Evolutionary conservation across 2,888 invertebrate species (phyloP), one percentile per base, ranked within the genome.

Genomic region (Troides aeacus): DNA sequence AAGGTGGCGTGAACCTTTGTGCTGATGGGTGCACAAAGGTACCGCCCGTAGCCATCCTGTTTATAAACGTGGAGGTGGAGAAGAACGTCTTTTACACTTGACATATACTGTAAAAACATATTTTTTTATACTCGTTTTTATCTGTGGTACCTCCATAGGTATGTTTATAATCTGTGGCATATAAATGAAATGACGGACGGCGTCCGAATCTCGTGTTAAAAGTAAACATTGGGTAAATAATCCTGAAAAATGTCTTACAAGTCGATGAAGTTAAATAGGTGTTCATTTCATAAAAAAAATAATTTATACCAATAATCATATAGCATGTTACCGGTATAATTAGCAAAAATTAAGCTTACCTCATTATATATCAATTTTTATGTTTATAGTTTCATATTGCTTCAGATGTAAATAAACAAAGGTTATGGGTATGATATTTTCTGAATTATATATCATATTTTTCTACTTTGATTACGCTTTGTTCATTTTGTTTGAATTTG

Each of bases 1-100:
- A 78, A 85, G 77, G 88, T 87, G 88, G 87, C 85, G 66, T 73
- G 57, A 72, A 58, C 76, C 75, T 81, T 86, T 86, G 85, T 88
- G 78, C 79, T 68, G 77, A 72, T 73, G 70, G 68, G 75, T 76
- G 75, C 72, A 83, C 85, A 90, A 88, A 89, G 88, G 74, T 64
- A 78, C 88, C 90, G 88, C 84, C 79, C 71, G 80, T 74, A 73
- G 76, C 68, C 69, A 69, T 68, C 66, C 71, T 70, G 64, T 71
- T 53, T 23, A 61, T 64, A 62, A 59, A 62, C 24, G 30, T 7
- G 39, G 24, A 62, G 6, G 21, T 21, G 21, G 21, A 21, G 10
- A 46, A 23, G 60, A 69, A 57, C 36, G 59, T 42, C 68, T 66
- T 59, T 57, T 30, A 66, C 62, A 66, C 62, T 68, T 66, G 62